Evolutionary conservation across 2,113 vertebrate species (phyloP), one percentile per base, ranked within the genome.

Genomic region (Macrotis lagotis): DNA sequence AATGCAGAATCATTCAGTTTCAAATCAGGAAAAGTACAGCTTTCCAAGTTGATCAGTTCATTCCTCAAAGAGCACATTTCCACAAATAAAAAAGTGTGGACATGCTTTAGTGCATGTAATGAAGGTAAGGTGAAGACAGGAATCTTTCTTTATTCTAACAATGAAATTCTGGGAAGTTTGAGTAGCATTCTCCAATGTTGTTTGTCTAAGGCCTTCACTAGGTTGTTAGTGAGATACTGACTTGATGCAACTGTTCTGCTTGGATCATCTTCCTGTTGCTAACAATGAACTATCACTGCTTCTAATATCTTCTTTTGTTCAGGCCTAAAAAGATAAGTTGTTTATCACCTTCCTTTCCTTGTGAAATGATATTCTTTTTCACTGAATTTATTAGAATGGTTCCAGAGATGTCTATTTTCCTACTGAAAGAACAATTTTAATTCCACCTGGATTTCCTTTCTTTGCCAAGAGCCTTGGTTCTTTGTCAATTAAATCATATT

Each of bases 361-460:
- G 97, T 48, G 97, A 93, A 96, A 95, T 92, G 93, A 9, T 94
- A 95, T 92, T 97, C 91, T 94, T 95, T 96, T 99, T 97, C 94
- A 95, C 48, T 47, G 88, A n/a, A 94, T 97, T 98, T 31, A 88
- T 97, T 94, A 97, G 96, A 0, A 16, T 93, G 94, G 48, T 89
- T 97, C 98, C 89, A 97, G 91, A 95, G 96, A 47, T 88, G 95
- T 94, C 96, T 99, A 98, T 90, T 98, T 97, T 97, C 97, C 96
- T 95, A 99, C 99, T 44, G 99, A 99, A 91, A 99, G 99, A 94
- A 99, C 99, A 97, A 99, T 98, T 97, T 99, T 99, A 89, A 99
- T 99, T 52, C 98, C 98, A 53, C 97, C 93, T 19, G 97, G 90
- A 95, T 98, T 98, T 95, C 97, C 96, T 96, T 98, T 98, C 96